These are phyloP conservation scores for Malurus alboscapulatus DNA, from an alignment of 2,113 vertebrate genomes.

Conservation along the genomic window DNA sequence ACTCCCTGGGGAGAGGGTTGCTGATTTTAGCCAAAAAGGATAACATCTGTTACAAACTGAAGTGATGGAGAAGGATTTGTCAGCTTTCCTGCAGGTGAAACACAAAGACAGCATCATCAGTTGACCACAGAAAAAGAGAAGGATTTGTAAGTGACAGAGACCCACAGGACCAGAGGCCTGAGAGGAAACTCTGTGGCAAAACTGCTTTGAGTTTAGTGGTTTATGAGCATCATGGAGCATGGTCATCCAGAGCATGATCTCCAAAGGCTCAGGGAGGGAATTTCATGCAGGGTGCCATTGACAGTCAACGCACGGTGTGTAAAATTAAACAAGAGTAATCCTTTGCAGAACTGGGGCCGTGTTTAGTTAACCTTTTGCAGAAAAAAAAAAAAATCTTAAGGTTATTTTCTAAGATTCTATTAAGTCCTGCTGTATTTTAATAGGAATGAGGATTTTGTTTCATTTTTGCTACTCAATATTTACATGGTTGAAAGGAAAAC, in stretches of 20 bases:
- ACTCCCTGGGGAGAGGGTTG: fast-evolving
- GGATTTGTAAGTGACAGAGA: background rate
- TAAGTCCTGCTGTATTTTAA: conserved; percentile 45
- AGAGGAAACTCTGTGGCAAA: background rate
- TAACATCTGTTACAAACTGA: background rate
- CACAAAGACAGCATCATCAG: background rate
- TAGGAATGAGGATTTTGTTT: conserved; percentile 43
- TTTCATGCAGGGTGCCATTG: background rate
- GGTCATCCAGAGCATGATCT: background rate
- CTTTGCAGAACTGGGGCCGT: conserved; percentile 41
- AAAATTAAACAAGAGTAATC: conserved; percentile 60
- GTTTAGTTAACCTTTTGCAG: conserved; percentile 54
- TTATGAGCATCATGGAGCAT: background rate
- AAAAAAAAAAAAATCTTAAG: background rate
- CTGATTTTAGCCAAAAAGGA: background rate
- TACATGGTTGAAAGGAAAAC: conserved; percentile 56
- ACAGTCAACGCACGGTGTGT: background rate
- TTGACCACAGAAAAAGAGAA: background rate
- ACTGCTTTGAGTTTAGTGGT: background rate
- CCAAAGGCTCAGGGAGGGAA: fast-evolving
- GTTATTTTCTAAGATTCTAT: conserved; percentile 46
- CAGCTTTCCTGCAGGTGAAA: background rate
- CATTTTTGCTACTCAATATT: conserved; percentile 47
- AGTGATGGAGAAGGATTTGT: background rate
- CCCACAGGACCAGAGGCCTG: background rate